Percentiles rank a stretch among this genome's conserved stretches.
These are phyloP conservation scores for Leptopilina clavipes DNA, from an alignment of 1,140 invertebrate genomes.

Conservation along the genomic window DNA sequence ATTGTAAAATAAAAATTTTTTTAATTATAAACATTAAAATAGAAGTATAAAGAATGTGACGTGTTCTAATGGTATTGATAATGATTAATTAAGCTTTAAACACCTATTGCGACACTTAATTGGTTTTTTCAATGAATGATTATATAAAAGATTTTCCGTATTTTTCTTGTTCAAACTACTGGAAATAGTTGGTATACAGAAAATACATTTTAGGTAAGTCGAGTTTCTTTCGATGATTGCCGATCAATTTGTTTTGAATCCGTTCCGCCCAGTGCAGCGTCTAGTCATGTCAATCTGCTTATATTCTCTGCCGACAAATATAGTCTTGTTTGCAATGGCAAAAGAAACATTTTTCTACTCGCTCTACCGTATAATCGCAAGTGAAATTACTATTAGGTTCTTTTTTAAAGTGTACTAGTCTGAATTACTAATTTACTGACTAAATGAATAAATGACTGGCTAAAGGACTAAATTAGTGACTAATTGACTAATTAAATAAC, in stretches of 20 bases:
- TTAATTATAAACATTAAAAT: not conserved
- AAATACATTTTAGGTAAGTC: constrained; percentile 16
- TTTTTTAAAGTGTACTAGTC: not conserved
- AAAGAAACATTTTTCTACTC: constrained; percentile 2
- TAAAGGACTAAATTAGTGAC: too few relatives aligned
- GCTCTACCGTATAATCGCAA: not conserved
- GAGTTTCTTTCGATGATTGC: constrained; percentile 16
- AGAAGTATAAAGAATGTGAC: not conserved
- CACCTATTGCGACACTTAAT: not conserved
- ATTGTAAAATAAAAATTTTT: too few relatives aligned
- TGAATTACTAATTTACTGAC: too few relatives aligned
- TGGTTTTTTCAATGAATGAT: not conserved
- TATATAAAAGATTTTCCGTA: constrained; percentile 5
- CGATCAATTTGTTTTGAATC: constrained; percentile 24
- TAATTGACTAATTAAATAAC: too few relatives aligned
- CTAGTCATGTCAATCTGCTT: constrained; percentile 7
- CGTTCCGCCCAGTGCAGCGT: constrained; percentile 1
- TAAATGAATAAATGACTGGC: too few relatives aligned
- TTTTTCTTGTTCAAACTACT: not conserved
- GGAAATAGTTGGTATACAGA: not conserved
- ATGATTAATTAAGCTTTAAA: not conserved
- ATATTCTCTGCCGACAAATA: constrained; percentile 6
- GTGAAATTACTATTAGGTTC: not conserved
- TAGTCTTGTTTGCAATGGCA: constrained; percentile 12
- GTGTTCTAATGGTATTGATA: not conserved